Evolutionary conservation across 2,797 vertebrate genomes (phyloP).

Genomic region (Chromobotia macracanthus): DNA sequence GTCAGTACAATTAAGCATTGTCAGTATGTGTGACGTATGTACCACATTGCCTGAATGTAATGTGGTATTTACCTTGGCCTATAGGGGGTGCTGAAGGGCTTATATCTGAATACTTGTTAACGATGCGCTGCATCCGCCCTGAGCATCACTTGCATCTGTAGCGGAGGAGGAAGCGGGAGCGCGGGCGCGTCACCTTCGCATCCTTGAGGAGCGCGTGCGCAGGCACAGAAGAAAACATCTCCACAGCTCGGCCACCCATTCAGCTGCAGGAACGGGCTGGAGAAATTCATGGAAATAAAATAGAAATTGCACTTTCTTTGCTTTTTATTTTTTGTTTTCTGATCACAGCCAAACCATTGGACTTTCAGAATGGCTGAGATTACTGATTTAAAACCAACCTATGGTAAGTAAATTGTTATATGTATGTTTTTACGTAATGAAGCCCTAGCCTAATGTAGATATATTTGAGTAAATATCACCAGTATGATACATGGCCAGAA

Average conservation of each 20-base stretch:
- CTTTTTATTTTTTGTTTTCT: slow-evolving; percentile 55
- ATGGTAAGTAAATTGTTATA: slow-evolving; percentile 57
- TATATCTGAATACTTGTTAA: not conserved
- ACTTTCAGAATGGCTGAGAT: slow-evolving; percentile 64
- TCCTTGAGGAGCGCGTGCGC: slow-evolving; percentile 39
- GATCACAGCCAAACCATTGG: slow-evolving; percentile 34
- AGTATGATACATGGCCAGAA: not conserved
- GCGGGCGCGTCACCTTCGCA: slow-evolving; percentile 40
- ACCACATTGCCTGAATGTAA: not conserved
- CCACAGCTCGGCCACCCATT: slow-evolving; percentile 34
- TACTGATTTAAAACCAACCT: slow-evolving; percentile 61
- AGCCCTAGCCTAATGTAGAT: not conserved
- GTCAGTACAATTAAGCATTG: too few relatives aligned
- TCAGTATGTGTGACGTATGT: too few relatives aligned
- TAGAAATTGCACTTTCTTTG: slow-evolving; percentile 47
- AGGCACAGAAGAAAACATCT: slow-evolving; percentile 41
- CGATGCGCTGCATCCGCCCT: slow-evolving; percentile 46
- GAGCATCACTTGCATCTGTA: slow-evolving; percentile 40
- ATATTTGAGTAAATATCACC: not conserved
- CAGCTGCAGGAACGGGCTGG: slow-evolving; percentile 21
- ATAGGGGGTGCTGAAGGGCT: slow-evolving; percentile 29
- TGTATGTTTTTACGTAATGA: slow-evolving; percentile 21
- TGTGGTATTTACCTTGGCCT: not conserved
- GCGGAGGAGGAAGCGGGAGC: slow-evolving; percentile 26
- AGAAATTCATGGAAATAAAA: slow-evolving; percentile 62